Percentiles rank a stretch among this genome's conserved stretches.
Conservation (phyloP, 2,888 invertebrate genomes). For the Epinotia demarniana region DNA sequence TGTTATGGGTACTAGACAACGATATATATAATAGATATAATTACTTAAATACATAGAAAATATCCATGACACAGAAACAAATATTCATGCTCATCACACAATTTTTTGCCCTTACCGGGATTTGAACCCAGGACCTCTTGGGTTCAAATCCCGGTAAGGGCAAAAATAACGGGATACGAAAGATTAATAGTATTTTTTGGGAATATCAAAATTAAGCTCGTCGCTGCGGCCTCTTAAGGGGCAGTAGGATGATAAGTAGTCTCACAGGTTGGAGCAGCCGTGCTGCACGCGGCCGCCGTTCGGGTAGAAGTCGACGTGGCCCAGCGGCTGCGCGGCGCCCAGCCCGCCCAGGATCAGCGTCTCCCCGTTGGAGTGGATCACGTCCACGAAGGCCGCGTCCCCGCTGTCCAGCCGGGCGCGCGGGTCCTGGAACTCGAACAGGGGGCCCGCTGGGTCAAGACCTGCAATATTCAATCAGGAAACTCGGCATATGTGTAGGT, state of each 20-base stretch:
- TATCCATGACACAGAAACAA: too few relatives aligned
- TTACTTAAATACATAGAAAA: too few relatives aligned
- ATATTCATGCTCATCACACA: too few relatives aligned
- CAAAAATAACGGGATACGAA: too few relatives aligned
- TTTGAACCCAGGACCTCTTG: too few relatives aligned
- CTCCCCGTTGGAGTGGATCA: slow-evolving; percentile 97
- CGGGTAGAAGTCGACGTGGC: slow-evolving; percentile 96
- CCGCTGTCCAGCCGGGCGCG: slow-evolving; percentile 92
- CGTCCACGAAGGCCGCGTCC: slow-evolving; percentile 96
- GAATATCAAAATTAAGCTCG: too few relatives aligned
- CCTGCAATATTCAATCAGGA: slow-evolving; percentile 78
- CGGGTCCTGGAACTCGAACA: slow-evolving; percentile 95
- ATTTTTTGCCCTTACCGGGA: too few relatives aligned
- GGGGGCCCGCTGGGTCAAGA: slow-evolving; percentile 95
- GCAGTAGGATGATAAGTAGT: slow-evolving; percentile 26
- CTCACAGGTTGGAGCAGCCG: slow-evolving; percentile 93
- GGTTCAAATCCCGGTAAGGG: too few relatives aligned
- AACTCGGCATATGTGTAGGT: too few relatives aligned
- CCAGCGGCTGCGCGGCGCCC: slow-evolving; percentile 96
- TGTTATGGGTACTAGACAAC: too few relatives aligned
- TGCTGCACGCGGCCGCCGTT: slow-evolving; percentile 96
- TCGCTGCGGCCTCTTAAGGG: neutral
- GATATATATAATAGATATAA: too few relatives aligned
- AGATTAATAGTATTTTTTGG: too few relatives aligned
- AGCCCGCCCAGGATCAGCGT: slow-evolving; percentile 95